Conservation (phyloP, 1,140 invertebrate genomes). For the Drosophila paulistorum region DNA sequence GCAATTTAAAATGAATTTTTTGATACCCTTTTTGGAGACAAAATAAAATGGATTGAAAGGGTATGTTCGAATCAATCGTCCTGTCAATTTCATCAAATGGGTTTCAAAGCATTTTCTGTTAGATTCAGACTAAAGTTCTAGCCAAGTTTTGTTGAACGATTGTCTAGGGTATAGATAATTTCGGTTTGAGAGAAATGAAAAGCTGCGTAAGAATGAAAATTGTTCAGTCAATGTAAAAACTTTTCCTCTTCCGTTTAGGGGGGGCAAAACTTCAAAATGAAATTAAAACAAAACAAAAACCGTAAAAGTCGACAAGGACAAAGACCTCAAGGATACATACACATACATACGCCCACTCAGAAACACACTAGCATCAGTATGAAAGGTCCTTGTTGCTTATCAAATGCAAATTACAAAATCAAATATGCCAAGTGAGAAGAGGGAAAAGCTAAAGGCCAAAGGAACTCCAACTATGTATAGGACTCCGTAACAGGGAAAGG, state of each 20-base stretch:
- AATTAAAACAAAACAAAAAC: slow-evolving; percentile 77
- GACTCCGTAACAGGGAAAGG: not conserved
- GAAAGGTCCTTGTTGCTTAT: slow-evolving; percentile 54
- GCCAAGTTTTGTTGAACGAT: not conserved
- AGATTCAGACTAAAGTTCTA: no score
- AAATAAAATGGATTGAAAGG: not conserved
- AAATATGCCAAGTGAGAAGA: slow-evolving; percentile 58
- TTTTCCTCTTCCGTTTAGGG: slow-evolving; percentile 28
- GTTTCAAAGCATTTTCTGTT: no score
- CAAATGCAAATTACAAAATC: slow-evolving; percentile 76
- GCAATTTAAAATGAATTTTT: not conserved
- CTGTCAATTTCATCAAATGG: no score
- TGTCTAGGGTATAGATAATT: not conserved
- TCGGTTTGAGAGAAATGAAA: not conserved
- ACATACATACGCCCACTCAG: no score
- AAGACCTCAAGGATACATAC: slow-evolving; percentile 2
- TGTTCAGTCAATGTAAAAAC: not conserved
- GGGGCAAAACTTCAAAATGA: slow-evolving; percentile 57
- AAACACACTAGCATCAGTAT: not conserved
- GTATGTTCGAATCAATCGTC: not conserved
- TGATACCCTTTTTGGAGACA: not conserved
- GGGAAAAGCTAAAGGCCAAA: slow-evolving; percentile 17
- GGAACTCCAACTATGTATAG: slow-evolving; percentile 33
- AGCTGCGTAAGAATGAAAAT: slow-evolving; percentile 17
- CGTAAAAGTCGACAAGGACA: slow-evolving; percentile 24